phyloP scores from a whole-genome alignment of 2,113 vertebrate species.

The Ornithorhynchus anatinus region DNA sequence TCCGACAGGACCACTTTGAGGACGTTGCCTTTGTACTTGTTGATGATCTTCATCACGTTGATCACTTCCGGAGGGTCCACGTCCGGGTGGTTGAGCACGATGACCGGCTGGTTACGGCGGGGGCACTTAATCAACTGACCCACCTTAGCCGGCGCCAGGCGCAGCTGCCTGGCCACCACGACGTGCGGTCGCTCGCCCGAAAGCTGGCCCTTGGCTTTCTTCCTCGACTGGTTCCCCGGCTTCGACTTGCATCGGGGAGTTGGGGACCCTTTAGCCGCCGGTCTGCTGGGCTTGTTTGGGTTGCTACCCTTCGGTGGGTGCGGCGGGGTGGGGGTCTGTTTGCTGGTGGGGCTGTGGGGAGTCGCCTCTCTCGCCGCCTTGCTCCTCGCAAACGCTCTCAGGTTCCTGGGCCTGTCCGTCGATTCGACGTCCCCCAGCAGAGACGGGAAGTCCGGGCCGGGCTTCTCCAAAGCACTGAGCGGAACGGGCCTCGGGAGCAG shows the following conservation, averaged over 20 bases:
- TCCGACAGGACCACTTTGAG: conserved; percentile 75
- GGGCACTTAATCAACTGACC: conserved; percentile 87
- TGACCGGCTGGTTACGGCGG: conserved; percentile 89
- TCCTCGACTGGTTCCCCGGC: conserved; percentile 61
- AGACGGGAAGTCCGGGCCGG: not conserved
- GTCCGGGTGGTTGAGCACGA: conserved; percentile 92
- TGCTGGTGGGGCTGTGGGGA: not conserved
- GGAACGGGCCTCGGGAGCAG: conserved; percentile 57
- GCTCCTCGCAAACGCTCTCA: conserved; percentile 22
- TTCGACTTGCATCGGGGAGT: conserved; percentile 53
- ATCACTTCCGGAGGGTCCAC: conserved; percentile 75
- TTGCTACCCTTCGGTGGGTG: conserved; percentile 19
- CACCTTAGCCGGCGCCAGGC: conserved; percentile 77
- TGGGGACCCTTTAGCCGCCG: conserved; percentile 27
- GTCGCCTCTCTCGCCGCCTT: conserved; percentile 58
- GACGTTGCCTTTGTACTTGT: conserved; percentile 76
- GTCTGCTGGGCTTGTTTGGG: conserved; percentile 38
- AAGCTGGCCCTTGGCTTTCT: conserved; percentile 39
- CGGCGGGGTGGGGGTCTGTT: not conserved
- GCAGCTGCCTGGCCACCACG: conserved; percentile 69
- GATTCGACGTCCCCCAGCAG: not conserved
- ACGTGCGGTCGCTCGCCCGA: conserved; percentile 43
- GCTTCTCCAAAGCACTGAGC: conserved; percentile 28
- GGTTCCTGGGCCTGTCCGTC: not conserved
- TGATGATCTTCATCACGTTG: conserved; percentile 78